Percentiles rank a stretch among this genome's conserved stretches.
Evolutionary conservation across 2,113 vertebrate genomes (phyloP).

Genomic region (Rhipidura dahli): DNA sequence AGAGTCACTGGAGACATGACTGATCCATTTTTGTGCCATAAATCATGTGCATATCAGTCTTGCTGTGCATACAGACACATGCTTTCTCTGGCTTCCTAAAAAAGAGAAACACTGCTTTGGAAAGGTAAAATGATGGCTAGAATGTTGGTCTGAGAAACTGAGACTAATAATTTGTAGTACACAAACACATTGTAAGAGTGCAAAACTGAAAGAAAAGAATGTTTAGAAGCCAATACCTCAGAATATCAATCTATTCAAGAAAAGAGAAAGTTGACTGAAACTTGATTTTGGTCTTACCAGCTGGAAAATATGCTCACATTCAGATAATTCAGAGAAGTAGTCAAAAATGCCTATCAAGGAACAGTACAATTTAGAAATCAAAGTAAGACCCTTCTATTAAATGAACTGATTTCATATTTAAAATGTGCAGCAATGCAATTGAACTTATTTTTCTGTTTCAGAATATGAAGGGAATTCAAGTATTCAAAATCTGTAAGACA

Average conservation of each 20-base stretch:
- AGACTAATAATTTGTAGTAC: not conserved
- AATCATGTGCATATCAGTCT: not conserved
- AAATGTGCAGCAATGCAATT: not conserved
- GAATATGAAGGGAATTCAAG: not conserved
- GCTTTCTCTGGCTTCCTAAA: not conserved
- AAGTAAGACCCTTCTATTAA: not conserved
- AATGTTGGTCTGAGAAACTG: not conserved
- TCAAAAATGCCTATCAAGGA: not conserved
- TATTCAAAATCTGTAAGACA: not conserved
- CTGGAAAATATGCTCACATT: not conserved
- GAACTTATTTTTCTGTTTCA: not conserved
- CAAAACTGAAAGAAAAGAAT: not conserved
- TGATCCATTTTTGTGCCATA: not conserved
- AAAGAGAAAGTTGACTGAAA: not conserved
- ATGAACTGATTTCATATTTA: not conserved
- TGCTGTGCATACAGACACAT: fast-evolving
- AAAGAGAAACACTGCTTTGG: not conserved
- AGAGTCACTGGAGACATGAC: not conserved
- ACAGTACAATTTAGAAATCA: not conserved
- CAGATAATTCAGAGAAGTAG: not conserved
- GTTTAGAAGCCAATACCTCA: not conserved
- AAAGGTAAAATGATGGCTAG: not conserved
- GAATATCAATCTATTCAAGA: not conserved
- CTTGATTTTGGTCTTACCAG: not conserved
- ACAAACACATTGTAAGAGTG: not conserved